Base-by-base conservation (phyloP, 2,888 invertebrate genomes). In the Sarcophaga caerulescens region DNA sequence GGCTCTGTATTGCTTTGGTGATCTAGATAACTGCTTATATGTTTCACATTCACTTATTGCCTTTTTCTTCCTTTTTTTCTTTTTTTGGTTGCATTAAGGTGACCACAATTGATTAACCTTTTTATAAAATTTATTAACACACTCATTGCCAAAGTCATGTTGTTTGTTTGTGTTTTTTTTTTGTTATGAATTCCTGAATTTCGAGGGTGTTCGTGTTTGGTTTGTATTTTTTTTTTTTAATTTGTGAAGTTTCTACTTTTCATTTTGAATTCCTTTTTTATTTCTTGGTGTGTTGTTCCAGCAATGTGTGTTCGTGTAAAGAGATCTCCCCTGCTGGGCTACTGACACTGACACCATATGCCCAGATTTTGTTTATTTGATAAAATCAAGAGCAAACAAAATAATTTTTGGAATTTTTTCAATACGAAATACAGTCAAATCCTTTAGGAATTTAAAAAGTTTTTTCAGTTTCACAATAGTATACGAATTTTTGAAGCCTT, bases 21-120 rank as follows among this genome's bases (percentile, higher is more conserved):
- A 86, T 86, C 86, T 84, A 86, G 81, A 86, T 86, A 86, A 86
- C 81, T 74, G 86, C 76, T 52, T 84, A 83, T 85, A 57, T 84
- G 70, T 84, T 81, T 81, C 84, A 81, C 62, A 77, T 79, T 21
- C 63, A 74, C 78, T 52, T 12, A 52, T 81, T 82, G 71, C 4
- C 59, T 17, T 60, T 65, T 78, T 57, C 19, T 70, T 77, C 71
- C 59, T 71, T 12, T 44, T 82, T 25, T 4, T 65, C 60, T 68
- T 4, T 59, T 25, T 35, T 8, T 35, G 11, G 10, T 35, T 60
- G 45, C 12, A 44, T 25, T 25, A 79, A 65, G 84, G 81, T 86
- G 84, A 86, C 78, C 86, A 84, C 81, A 86, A 86, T 86, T 86
- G 86, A 86, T 86, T 86, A 86, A 84, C 86, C 81, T 86, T 84